Evolutionary conservation across 2,797 vertebrate genomes (phyloP).

Genomic region (Pelobates cultripes): DNA sequence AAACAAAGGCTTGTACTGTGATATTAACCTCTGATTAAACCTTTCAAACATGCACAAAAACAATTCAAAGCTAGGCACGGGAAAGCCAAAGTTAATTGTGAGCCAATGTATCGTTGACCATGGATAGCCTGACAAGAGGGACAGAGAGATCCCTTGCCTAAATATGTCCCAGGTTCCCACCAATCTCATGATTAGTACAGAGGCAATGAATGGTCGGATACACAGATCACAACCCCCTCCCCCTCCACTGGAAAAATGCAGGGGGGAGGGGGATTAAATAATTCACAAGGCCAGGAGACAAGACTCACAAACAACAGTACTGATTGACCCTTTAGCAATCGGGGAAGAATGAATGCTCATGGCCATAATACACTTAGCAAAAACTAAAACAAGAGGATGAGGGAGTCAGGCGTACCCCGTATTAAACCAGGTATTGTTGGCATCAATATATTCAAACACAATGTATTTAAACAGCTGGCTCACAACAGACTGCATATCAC

Average conservation of each 20-base stretch:
- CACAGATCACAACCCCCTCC: slow-evolving; percentile 9
- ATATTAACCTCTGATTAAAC: background rate
- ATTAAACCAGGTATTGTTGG: too few relatives aligned
- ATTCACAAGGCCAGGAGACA: slow-evolving; percentile 30
- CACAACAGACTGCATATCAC: too few relatives aligned
- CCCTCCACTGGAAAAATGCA: background rate
- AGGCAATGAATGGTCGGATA: slow-evolving; percentile 8
- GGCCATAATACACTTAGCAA: too few relatives aligned
- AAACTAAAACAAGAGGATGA: too few relatives aligned
- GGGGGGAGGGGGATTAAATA: slow-evolving; percentile 31
- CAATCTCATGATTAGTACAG: slow-evolving; percentile 13
- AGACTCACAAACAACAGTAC: slow-evolving; percentile 18
- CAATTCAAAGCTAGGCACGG: background rate
- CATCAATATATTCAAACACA: too few relatives aligned
- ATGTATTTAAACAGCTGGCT: too few relatives aligned
- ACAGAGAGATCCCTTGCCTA: background rate
- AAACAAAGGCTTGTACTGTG: background rate
- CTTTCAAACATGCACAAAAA: background rate
- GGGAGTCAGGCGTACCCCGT: too few relatives aligned
- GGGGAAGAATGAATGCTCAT: too few relatives aligned
- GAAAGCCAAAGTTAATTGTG: too few relatives aligned
- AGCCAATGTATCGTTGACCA: too few relatives aligned
- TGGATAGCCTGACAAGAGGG: background rate
- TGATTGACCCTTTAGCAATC: too few relatives aligned
- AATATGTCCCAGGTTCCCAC: slow-evolving; percentile 22